Evolutionary conservation across 2,113 vertebrate genomes (phyloP).

Genomic region (Sitta europaea): DNA sequence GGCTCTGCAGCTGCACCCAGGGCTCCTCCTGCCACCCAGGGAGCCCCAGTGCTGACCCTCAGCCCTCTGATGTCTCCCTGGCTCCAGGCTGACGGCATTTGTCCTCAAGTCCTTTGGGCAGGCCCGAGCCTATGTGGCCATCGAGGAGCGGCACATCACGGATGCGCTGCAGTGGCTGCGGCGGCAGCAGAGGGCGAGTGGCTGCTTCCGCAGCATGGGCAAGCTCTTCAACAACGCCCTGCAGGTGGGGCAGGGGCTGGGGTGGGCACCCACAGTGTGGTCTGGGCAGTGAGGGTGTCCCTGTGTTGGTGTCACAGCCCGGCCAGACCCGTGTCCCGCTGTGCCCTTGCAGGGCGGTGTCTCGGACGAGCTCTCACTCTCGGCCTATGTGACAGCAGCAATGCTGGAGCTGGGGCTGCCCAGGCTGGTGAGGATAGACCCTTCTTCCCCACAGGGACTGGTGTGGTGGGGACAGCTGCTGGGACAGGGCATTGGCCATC

Average conservation of each 20-base stretch:
- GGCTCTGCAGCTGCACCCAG: neutral
- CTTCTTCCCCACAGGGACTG: neutral
- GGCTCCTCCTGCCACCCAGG: neutral
- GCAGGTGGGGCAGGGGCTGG: neutral
- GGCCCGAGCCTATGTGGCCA: slow-evolving; percentile 63
- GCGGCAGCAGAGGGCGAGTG: slow-evolving; percentile 24
- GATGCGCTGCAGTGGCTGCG: slow-evolving; percentile 67
- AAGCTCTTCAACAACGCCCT: slow-evolving; percentile 72
- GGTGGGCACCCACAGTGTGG: fast-evolving
- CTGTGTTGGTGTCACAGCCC: fast-evolving
- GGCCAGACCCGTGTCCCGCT: fast-evolving
- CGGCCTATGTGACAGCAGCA: neutral
- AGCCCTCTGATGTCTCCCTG: fast-evolving
- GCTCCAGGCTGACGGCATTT: slow-evolving; percentile 76
- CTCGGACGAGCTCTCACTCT: neutral
- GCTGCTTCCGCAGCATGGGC: slow-evolving; percentile 75
- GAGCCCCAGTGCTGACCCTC: fast-evolving
- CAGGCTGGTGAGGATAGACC: neutral
- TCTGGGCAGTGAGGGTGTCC: neutral
- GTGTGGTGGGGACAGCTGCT: neutral
- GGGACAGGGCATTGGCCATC: neutral
- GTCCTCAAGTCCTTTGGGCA: slow-evolving; percentile 80
- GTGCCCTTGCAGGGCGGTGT: neutral
- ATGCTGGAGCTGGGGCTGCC: slow-evolving; percentile 34
- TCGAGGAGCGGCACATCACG: slow-evolving; percentile 62